Evolutionary conservation across 2,888 invertebrate genomes (phyloP).

Genomic region (Nomada fabriciana): DNA sequence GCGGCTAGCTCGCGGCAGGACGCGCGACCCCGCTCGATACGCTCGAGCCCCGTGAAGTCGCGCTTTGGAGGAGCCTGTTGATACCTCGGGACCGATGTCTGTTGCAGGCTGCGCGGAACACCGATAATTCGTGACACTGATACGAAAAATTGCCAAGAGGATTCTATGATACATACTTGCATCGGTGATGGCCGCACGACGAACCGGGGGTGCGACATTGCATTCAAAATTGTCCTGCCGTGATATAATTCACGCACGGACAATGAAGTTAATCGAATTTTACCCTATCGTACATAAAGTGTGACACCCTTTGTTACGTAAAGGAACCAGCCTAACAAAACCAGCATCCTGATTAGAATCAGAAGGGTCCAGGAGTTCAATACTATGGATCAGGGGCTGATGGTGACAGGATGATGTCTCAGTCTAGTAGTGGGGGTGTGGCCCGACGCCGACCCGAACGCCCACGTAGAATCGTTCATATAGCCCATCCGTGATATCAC

Average conservation of each 20-base stretch:
- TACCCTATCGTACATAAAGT: not conserved
- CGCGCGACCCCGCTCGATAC: constrained; percentile 50
- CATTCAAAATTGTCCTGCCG: not conserved
- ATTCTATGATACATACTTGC: not conserved
- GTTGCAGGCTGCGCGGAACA: not conserved
- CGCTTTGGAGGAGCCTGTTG: constrained; percentile 47
- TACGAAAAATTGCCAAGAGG: not conserved
- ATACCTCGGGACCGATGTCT: constrained; percentile 25
- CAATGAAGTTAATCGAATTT: not conserved
- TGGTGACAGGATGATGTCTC: constrained; percentile 43
- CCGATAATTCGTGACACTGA: not conserved
- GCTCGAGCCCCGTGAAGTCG: constrained; percentile 13
- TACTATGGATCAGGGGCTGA: constrained; percentile 17
- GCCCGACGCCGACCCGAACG: constrained; percentile 54
- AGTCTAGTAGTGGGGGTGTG: constrained; percentile 50
- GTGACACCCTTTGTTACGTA: not conserved
- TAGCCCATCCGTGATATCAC: constrained; percentile 32
- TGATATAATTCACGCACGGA: not conserved
- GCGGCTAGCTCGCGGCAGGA: constrained; percentile 23
- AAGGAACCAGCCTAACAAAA: not conserved
- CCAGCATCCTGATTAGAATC: not conserved
- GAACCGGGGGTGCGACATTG: no score
- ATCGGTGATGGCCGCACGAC: not conserved
- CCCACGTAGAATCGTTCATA: constrained; percentile 57
- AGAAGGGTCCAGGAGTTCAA: not conserved